Conservation (phyloP, 2,888 invertebrate species). For the Gortyna flavago region DNA sequence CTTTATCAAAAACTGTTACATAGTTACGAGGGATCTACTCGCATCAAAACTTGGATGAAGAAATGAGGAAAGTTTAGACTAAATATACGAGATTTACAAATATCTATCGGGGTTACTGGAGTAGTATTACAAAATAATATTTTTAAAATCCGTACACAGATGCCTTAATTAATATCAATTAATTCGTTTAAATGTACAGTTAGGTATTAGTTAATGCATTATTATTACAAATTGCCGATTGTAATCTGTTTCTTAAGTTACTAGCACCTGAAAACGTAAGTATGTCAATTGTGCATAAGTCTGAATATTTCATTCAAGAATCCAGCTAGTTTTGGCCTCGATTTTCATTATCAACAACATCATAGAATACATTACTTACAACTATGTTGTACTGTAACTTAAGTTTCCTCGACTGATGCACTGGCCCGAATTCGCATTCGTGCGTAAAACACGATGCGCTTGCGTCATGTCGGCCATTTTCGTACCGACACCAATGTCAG, state of each 20-base stretch:
- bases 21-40: constrained; percentile 5
- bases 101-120: constrained; percentile 57
- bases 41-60: constrained; percentile 31
- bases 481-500: constrained; percentile 53
- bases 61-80: constrained; percentile 49
- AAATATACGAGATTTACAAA: constrained; percentile 40
- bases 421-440: constrained; percentile 67
- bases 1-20: constrained; percentile 14
- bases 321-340: neutral
- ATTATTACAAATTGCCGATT: neutral
- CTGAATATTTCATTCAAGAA: constrained; percentile 4
- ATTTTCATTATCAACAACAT: constrained; percentile 14
- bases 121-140: constrained; percentile 39
- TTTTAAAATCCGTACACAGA: constrained; percentile 32
- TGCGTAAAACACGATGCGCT: constrained; percentile 65
- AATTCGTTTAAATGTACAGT: neutral
- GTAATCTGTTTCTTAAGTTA: neutral
- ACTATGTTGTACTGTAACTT: constrained; percentile 14
- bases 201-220: neutral
- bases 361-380: neutral
- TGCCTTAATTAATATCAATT: neutral
- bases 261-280: neutral
- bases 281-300: neutral
- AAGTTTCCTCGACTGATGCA: constrained; percentile 45
- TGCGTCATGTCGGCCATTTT: constrained; percentile 72